Base-by-base conservation (phyloP, 2,888 invertebrate species). In the Thymelicus lineola region DNA sequence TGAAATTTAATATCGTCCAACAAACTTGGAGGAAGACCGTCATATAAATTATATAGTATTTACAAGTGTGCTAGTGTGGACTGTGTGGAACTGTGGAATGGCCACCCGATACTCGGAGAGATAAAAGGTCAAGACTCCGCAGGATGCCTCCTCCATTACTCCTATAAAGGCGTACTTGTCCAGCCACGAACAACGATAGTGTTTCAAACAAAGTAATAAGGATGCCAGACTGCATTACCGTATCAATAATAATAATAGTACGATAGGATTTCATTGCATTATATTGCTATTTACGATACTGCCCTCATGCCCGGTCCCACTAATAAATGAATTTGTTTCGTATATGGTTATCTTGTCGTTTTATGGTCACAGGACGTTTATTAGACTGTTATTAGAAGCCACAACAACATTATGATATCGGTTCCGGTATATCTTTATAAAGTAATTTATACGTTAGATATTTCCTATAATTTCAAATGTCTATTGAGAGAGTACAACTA, bases 171-270 rank as follows among this genome's bases (percentile, higher is more conserved):
- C 61, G 62, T 50, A 63, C 58, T 63, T 69, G 69, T 69, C 46
- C 46, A 15, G 46, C 38, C 66, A 61, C 72, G 53, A 50, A 68
- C 68, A 74, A 74, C 75, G 74, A 74, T 74, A 72, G 75, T 73
- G 73, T 75, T 74, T 74, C 79, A 75, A 77, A 79, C 79, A 77
- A 75, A 77, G 75, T 76, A 77, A 78, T 79, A 77, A 79, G 77
- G 79, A 80, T 79, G 78, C 77, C 76, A 76, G 70, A 74, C 63
- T 59, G 69, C 69, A 62, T 69, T 59, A 64, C 58, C n/a, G n/a
- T 68, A 69, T 63, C 69, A 69, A 58, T 59, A 55, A 58, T 64
- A n/a, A 58, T 64, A 64, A 58, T 64, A 69, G 35, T 59, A 46
- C 4, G 36, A 63, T 69, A 63, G 35, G 58, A 62, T 69, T 69